A percentile compares a stretch with the other conserved stretches of the same genome.
These are phyloP conservation scores for Passer domesticus DNA, from an alignment of 2,113 vertebrate genomes.

Conservation along the genomic window DNA sequence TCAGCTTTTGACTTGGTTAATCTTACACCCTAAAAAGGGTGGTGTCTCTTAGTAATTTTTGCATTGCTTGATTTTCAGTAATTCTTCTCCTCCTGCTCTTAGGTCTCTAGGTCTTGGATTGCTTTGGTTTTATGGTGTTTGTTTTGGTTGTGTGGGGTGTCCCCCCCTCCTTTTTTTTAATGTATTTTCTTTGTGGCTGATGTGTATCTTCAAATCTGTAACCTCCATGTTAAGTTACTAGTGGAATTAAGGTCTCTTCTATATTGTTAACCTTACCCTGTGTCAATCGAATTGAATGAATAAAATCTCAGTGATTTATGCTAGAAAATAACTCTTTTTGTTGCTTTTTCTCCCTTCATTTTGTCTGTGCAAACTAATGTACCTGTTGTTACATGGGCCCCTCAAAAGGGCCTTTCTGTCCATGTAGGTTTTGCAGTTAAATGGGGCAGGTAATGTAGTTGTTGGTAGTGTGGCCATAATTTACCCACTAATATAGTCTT, in stretches of 20 bases:
- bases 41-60: background rate
- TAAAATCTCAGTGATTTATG: background rate
- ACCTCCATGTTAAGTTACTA: background rate
- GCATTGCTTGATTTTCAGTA: background rate
- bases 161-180: accelerated
- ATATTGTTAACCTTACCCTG: background rate
- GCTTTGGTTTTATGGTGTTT: background rate
- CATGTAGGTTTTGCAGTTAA: background rate
- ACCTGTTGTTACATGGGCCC: background rate
- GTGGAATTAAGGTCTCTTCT: background rate
- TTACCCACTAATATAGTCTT: background rate
- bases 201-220: background rate
- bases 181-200: background rate
- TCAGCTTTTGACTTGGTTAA: background rate
- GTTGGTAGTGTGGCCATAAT: background rate
- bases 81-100: background rate
- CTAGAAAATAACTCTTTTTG: background rate
- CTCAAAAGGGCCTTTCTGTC: background rate
- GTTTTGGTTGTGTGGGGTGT: background rate
- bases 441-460: background rate
- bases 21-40: background rate
- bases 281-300: background rate
- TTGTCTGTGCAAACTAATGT: background rate
- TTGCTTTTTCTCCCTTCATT: background rate
- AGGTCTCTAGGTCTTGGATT: background rate